Percentiles rank a stretch among this genome's conserved stretches.
Conservation (phyloP, 2,797 vertebrate species). For the Acropternis orthonyx region DNA sequence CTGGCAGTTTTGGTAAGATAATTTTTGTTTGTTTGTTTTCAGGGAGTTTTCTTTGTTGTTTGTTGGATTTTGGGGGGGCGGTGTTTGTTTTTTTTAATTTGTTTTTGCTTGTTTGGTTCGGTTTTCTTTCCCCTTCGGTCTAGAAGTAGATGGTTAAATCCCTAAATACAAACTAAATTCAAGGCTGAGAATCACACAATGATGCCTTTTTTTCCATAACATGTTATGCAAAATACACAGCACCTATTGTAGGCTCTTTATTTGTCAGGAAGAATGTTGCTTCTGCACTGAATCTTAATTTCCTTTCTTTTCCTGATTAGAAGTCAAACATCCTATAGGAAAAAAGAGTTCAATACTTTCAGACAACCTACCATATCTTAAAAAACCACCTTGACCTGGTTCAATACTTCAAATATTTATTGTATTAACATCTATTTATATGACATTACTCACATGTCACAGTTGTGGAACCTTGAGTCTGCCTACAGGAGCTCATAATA, state of each 20-base stretch:
- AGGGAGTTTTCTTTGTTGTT: rapidly evolving
- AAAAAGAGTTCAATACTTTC: neutral
- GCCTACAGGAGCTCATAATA: neutral
- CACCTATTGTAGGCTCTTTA: neutral
- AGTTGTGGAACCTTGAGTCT: neutral
- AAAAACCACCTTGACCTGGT: neutral
- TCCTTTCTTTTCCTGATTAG: neutral
- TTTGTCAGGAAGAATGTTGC: neutral
- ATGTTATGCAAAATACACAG: neutral
- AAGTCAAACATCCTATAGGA: neutral
- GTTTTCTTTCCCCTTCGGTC: neutral
- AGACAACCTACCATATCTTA: neutral
- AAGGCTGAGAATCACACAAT: neutral
- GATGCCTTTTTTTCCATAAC: neutral
- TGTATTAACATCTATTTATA: neutral
- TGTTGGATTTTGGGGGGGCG: neutral
- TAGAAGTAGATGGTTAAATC: neutral
- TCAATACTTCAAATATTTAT: neutral
- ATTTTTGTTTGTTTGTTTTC: neutral
- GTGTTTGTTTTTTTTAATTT: neutral
- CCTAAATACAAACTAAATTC: neutral
- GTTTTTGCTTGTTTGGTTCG: rapidly evolving
- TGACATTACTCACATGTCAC: neutral
- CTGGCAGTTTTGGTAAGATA: neutral
- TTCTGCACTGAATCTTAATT: neutral